Conservation (phyloP, 2,888 invertebrate genomes). For the Mythimna albipuncta region DNA sequence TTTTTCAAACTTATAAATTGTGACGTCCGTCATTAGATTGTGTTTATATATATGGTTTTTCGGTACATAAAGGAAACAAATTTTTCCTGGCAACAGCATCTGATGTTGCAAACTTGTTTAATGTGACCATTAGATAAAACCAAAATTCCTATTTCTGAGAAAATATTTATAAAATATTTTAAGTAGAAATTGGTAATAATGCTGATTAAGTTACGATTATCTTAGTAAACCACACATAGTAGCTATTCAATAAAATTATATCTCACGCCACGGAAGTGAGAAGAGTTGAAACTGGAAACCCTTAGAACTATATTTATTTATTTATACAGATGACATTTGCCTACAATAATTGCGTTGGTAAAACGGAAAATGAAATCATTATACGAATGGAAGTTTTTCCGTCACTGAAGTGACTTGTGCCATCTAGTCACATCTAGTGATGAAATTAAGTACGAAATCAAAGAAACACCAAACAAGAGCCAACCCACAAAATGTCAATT, state of each 20-base stretch:
- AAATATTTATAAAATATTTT: not conserved
- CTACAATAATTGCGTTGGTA: not conserved
- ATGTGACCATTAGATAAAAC: constrained; percentile 3
- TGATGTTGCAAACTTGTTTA: not conserved
- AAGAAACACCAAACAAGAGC: not conserved
- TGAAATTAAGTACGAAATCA: not conserved
- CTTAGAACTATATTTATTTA: no score
- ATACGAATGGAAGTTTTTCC: not conserved
- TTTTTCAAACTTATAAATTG: not conserved
- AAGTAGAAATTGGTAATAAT: not conserved
- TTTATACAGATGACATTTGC: not conserved
- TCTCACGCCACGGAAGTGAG: no score
- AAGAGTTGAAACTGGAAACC: no score
- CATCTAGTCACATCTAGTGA: constrained; percentile 31
- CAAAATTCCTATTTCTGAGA: not conserved
- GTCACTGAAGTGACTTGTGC: not conserved
- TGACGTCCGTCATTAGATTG: not conserved
- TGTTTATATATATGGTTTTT: not conserved
- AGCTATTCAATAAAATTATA: no score
- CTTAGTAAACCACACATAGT: no score
- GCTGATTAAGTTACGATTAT: no score
- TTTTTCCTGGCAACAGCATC: not conserved
- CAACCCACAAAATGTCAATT: no score
- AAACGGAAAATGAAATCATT: not conserved
- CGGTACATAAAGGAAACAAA: not conserved